Evolutionary conservation across 1,140 invertebrate genomes (phyloP).

Genomic region (Bombus soroeensis): DNA sequence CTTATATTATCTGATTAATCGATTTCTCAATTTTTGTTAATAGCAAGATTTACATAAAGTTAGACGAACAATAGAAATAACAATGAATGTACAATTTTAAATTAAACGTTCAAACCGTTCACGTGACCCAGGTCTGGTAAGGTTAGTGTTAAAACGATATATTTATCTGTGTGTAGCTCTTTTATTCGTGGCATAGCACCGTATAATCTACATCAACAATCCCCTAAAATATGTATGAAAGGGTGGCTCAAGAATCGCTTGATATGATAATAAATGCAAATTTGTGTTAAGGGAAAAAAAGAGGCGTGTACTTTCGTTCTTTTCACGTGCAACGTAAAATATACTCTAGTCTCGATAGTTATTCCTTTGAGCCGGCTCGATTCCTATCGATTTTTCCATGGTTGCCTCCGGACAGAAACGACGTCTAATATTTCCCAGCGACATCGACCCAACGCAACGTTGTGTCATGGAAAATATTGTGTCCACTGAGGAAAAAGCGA

Average conservation of each 20-base stretch:
- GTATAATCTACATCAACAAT: background rate
- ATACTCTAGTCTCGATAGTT: constrained; percentile 1
- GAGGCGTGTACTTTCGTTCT: background rate
- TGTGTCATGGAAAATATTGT: background rate
- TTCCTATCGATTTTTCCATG: constrained; percentile 25
- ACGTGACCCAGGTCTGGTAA: background rate
- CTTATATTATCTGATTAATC: no score
- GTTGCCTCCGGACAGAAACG: background rate
- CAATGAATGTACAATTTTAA: no score
- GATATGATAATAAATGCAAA: constrained; percentile 44
- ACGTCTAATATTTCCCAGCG: constrained; percentile 11
- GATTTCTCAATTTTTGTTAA: no score
- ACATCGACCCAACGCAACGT: background rate
- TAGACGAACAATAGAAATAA: no score
- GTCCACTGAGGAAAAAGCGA: background rate
- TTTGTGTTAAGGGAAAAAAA: background rate
- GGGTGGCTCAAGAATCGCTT: background rate
- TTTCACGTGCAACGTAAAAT: background rate
- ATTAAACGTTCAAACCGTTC: no score
- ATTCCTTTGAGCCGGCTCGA: background rate
- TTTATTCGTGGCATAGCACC: background rate
- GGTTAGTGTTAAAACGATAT: background rate
- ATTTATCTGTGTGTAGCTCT: no score
- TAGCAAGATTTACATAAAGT: no score
- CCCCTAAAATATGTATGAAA: background rate